A percentile compares a stretch with the other conserved stretches of the same genome.
These are phyloP conservation scores for Micoletzkya japonica DNA, from an alignment of 2,888 invertebrate species.

Conservation along the genomic window DNA sequence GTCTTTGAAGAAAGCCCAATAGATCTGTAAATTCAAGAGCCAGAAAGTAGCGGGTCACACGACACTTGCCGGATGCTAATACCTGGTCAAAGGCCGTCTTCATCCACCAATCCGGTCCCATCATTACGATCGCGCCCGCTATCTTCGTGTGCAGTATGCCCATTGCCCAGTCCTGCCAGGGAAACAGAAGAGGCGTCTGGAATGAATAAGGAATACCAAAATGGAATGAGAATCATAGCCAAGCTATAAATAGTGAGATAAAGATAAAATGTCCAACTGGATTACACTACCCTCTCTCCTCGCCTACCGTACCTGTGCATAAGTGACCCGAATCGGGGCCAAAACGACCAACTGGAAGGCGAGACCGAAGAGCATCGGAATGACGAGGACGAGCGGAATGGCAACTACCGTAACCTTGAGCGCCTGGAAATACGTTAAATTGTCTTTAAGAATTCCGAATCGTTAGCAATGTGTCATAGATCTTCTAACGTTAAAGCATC, in stretches of 20 bases:
- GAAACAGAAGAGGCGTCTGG: slow-evolving; percentile 28
- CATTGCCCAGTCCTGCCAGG: slow-evolving; percentile 84
- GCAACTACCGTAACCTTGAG: slow-evolving; percentile 69
- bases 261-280: background rate
- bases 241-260: background rate
- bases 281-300: background rate
- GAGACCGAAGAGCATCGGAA: slow-evolving; percentile 87
- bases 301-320: slow-evolving; percentile 34
- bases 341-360: slow-evolving; percentile 85
- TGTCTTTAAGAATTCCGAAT: too few relatives aligned
- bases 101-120: slow-evolving; percentile 94
- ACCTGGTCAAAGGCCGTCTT: slow-evolving; percentile 85
- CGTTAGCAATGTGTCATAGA: too few relatives aligned
- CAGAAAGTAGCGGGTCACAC: background rate
- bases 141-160: slow-evolving; percentile 97
- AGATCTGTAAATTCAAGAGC: background rate
- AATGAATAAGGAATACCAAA: background rate
- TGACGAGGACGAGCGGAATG: slow-evolving; percentile 79
- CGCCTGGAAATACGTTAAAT: too few relatives aligned
- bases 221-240: background rate
- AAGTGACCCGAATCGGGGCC: slow-evolving; percentile 86
- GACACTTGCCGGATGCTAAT: slow-evolving; percentile 21
- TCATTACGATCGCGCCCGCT: slow-evolving; percentile 90
- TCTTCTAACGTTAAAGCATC: too few relatives aligned
- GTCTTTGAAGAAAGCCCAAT: background rate